Evolutionary conservation across 2,113 vertebrate species (phyloP).

Genomic region (zebrafish (Danio rerio)): GRCz12tu NC_133178.1:30182501-30183000

Average conservation of each 20-base stretch:
- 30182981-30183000: not conserved
- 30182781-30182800: constrained; percentile 49
- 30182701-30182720: not conserved
- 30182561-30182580: not conserved
- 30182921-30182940: constrained; percentile 39
- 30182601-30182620: not conserved
- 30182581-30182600: not conserved
- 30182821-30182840: constrained; percentile 47
- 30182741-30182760: constrained; percentile 58
- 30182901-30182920: constrained; percentile 39
- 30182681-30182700: not conserved
- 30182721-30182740: constrained; percentile 35
- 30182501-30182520: constrained; percentile 18
- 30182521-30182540: not conserved
- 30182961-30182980: not conserved
- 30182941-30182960: constrained; percentile 15
- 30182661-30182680: not conserved
- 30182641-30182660: not conserved
- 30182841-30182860: constrained; percentile 32
- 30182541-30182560: not conserved
- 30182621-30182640: not conserved
- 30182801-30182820: constrained; percentile 57
- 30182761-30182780: constrained; percentile 48
- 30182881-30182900: constrained; percentile 10
- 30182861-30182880: constrained; percentile 40